phyloP scores from a whole-genome alignment of 2,113 vertebrate genomes.

The Nycticebus coucang region DNA sequence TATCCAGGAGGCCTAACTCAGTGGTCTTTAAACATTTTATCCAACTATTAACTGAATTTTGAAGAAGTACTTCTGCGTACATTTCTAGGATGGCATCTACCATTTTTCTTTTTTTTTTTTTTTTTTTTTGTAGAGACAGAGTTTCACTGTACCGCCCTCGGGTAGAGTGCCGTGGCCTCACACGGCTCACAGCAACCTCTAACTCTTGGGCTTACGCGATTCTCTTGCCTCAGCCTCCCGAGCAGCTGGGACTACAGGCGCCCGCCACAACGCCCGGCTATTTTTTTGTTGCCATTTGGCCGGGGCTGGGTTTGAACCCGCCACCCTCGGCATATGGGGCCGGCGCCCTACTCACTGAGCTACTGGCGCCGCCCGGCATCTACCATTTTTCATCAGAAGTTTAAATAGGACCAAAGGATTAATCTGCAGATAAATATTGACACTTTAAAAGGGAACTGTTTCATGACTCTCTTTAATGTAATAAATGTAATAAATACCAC shows the following conservation, averaged over 20 bases:
- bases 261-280: too few relatives aligned
- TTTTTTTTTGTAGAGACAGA: too few relatives aligned
- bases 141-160: too few relatives aligned
- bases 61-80: not conserved
- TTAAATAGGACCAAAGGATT: constrained; percentile 11
- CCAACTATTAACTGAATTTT: not conserved
- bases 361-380: not conserved
- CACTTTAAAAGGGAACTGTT: not conserved
- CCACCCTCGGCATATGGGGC: too few relatives aligned
- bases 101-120: not conserved
- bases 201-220: too few relatives aligned
- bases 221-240: too few relatives aligned
- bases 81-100: not conserved
- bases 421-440: constrained; percentile 22
- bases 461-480: not conserved
- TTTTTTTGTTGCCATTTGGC: too few relatives aligned
- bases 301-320: too few relatives aligned
- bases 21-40: not conserved
- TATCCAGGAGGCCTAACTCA: not conserved
- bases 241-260: too few relatives aligned
- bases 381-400: not conserved
- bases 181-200: too few relatives aligned
- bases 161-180: too few relatives aligned
- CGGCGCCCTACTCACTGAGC: too few relatives aligned
- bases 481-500: not conserved